Evolutionary conservation across 1,140 invertebrate genomes (phyloP).

Genomic region (Mylabris phalerata): DNA sequence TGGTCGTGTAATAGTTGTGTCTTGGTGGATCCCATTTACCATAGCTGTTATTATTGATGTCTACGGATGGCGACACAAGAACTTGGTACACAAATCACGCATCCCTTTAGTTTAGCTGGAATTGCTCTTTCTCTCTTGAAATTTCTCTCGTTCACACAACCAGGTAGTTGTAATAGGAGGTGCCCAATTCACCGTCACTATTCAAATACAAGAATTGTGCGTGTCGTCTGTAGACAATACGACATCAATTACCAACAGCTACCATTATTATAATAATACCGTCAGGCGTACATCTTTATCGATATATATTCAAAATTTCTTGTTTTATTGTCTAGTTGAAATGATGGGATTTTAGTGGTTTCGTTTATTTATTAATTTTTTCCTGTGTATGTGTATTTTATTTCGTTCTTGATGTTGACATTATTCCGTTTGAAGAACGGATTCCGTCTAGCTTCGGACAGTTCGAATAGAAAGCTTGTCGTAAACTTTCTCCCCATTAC

Average conservation of each 20-base stretch:
- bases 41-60: background rate
- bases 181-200: slow-evolving; percentile 25
- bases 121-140: background rate
- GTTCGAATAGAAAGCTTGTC: slow-evolving; percentile 22
- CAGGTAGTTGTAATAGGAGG: slow-evolving; percentile 22
- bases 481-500: slow-evolving; percentile 48
- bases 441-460: slow-evolving; percentile 7
- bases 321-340: too few relatives aligned
- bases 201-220: slow-evolving; percentile 7
- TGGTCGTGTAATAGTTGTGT: too few relatives aligned
- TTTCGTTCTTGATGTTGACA: slow-evolving; percentile 24
- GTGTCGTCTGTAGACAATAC: slow-evolving; percentile 27
- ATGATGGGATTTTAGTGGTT: too few relatives aligned
- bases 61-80: slow-evolving; percentile 9
- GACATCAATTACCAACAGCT: slow-evolving; percentile 29
- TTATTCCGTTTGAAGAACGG: slow-evolving; percentile 29
- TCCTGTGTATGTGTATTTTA: too few relatives aligned
- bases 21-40: background rate
- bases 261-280: too few relatives aligned
- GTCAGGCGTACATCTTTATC: slow-evolving; percentile 19
- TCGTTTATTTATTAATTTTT: too few relatives aligned
- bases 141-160: background rate
- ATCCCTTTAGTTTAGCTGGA: slow-evolving; percentile 11
- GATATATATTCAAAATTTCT: too few relatives aligned
- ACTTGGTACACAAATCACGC: slow-evolving; percentile 34